These are phyloP conservation scores for Adelognathus sp. DNA, from an alignment of 2,888 invertebrate genomes.

Conservation along the genomic window DNA sequence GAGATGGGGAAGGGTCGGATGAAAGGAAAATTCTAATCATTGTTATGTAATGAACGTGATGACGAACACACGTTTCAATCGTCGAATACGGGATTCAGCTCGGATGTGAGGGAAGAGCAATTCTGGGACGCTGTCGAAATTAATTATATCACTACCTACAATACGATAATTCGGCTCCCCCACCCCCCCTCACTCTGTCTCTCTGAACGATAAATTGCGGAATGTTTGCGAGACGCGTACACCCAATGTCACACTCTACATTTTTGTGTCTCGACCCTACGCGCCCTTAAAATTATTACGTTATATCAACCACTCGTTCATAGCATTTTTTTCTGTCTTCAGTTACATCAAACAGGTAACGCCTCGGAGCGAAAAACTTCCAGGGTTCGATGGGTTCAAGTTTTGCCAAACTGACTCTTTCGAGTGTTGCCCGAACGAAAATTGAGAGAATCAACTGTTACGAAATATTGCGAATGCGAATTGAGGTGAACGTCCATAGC, in stretches of 20 bases:
- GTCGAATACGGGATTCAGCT: conserved; percentile 27
- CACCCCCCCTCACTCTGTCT: too few species aligned
- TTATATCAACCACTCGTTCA: conserved; percentile 27
- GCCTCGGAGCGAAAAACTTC: conserved; percentile 14
- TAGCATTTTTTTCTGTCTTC: conserved; percentile 22
- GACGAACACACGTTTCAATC: conserved; percentile 46
- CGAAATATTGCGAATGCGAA: not conserved
- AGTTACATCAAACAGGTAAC: conserved; percentile 24
- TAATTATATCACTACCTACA: conserved; percentile 26
- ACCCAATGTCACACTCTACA: conserved; percentile 3
- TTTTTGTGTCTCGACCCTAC: not conserved
- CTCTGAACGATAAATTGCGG: conserved; percentile 35
- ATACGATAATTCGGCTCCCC: too few species aligned
- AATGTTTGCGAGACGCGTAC: conserved; percentile 33
- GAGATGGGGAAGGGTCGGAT: not conserved
- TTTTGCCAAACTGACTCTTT: conserved; percentile 8
- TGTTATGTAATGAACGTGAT: conserved; percentile 57
- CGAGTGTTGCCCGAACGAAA: not conserved
- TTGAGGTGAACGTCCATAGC: not conserved
- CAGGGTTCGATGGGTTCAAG: not conserved
- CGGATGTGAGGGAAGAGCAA: not conserved
- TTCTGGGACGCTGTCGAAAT: conserved; percentile 2
- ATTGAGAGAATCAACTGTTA: not conserved
- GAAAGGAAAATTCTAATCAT: not conserved
- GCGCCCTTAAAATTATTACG: conserved; percentile 23